Base-by-base conservation (phyloP, 2,888 invertebrate genomes). In the Scaptomyza polygonia region DNA sequence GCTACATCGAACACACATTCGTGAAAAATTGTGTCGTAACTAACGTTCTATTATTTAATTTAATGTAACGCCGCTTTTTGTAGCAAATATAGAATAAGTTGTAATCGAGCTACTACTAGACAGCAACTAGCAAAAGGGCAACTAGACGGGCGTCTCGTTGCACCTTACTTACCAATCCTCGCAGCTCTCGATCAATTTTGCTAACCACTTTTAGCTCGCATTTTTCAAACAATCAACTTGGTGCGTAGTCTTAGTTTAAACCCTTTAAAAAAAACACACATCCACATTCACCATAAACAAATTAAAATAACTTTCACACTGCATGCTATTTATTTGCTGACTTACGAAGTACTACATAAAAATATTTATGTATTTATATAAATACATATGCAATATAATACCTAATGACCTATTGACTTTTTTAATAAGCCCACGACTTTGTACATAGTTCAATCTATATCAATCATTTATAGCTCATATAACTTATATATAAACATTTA, bases 211-310 rank as follows among this genome's bases (percentile, higher is more conserved):
- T 42, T 66, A 59, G 59, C 44, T 52, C 52, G 48, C 48, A 48
- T 32, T 32, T 48, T 34, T 56, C 47, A 62, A 77, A 63, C 51
- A 44, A 49, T 43, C 56, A 61, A 75, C 65, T 64, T 65, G 81
- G 81, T 81, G 81, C 88, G 81, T 88, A 81, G 88, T 76, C 65
- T 79, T 69, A 68, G 79, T 64, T 64, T 59, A 48, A 61, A 54
- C 27, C 53, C 27, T 36, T 18, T n/a, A 34, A n/a, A 34, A 11
- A 32, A 47, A n/a, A n/a, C n/a, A 47, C 34, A 43, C 12, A 18
- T 29, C 29, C 40, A 36, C 34, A 57, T 27, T 30, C 18, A 45
- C 27, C 21, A 55, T 16, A 51, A n/a, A n/a, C 5, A 34, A 9
- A 18, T 30, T 16, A 12, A 47, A 16, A 47, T n/a, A 48, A 34